These are phyloP conservation scores for Harpegnathos saltator DNA, from an alignment of 1,140 invertebrate genomes.

Conservation along the genomic window DNA sequence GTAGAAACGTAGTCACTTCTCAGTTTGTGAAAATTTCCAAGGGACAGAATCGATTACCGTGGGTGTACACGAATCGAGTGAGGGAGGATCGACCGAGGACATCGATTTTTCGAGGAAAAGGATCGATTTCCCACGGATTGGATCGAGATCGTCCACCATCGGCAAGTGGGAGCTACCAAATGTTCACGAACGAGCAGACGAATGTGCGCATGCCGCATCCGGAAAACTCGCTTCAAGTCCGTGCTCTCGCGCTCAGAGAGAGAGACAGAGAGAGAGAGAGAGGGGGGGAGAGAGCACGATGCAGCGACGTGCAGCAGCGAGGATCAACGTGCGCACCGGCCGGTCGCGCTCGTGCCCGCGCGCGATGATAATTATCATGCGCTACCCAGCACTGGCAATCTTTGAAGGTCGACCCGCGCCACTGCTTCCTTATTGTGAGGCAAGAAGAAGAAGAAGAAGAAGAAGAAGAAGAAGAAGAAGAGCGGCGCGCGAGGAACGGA, in stretches of 20 bases:
- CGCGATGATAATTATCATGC: conserved; percentile 76
- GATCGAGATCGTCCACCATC: too few species aligned
- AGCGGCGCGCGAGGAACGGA: background rate
- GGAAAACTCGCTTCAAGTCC: conserved; percentile 14
- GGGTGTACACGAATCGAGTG: too few species aligned
- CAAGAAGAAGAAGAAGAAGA: conserved; percentile 56
- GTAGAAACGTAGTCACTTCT: too few species aligned
- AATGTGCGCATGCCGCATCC: background rate
- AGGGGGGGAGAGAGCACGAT: conserved; percentile 33
- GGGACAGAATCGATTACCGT: too few species aligned
- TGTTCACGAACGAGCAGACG: background rate
- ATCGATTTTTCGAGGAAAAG: too few species aligned
- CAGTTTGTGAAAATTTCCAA: too few species aligned
- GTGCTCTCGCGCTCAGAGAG: background rate
- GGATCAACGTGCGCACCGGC: conserved; percentile 50
- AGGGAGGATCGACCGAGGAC: too few species aligned
- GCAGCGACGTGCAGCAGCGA: conserved; percentile 27
- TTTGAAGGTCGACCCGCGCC: conserved; percentile 78
- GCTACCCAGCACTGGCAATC: conserved; percentile 69
- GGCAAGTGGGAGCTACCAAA: too few species aligned
- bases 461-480: conserved; percentile 50
- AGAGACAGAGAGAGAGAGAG: too few species aligned
- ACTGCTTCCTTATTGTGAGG: conserved; percentile 78
- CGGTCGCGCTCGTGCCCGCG: conserved; percentile 54
- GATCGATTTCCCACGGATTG: too few species aligned